Evolutionary conservation across 2,797 vertebrate genomes (phyloP), one percentile per base, ranked within the genome.

Genomic region (Huso huso): DNA sequence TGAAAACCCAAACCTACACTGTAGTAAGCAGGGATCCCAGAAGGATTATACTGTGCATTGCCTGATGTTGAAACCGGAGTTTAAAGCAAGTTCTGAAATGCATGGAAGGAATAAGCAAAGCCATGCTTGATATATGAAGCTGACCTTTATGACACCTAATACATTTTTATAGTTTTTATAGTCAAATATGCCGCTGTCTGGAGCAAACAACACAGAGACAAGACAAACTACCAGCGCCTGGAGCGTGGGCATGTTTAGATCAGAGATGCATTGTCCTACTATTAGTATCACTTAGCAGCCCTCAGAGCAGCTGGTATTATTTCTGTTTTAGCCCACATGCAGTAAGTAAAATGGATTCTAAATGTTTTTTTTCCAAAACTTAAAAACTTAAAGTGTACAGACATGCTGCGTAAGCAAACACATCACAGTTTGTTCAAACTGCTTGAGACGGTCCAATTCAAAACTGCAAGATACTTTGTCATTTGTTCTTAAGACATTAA

Each of bases 141-240:
- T 11, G 69, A 71, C 48, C 68, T 75, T 75, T 76, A 74, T 73
- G 69, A 69, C 70, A 73, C 67, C 61, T 74, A 75, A 75, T 75
- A 71, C 72, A 70, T 73, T 73, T 74, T 37, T 76, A 74, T 76
- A 71, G 72, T 73, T 75, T 49, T 76, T 75, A 72, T 60, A 75
- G 68, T 72, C 70, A 75, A 73, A 72, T 73, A 61, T 63, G 70
- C 73, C 63, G 69, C 67, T 68, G 18, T 69, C 68, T 67, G 59
- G 15, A 62, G 67, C 68, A 61, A 66, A 71, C 58, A 68, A 62
- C 65, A 71, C 37, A 37, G 50, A 66, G 61, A 62, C 63, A 70
- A 75, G 71, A 76, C 70, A 71, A 76, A 76, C 58, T 66, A 72
- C 75, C 61, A 13, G 61, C 61, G 73, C 75, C 72, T 69, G 70